Evolutionary conservation across 2,113 vertebrate genomes (phyloP).

Genomic region (Phasianus colchicus): DNA sequence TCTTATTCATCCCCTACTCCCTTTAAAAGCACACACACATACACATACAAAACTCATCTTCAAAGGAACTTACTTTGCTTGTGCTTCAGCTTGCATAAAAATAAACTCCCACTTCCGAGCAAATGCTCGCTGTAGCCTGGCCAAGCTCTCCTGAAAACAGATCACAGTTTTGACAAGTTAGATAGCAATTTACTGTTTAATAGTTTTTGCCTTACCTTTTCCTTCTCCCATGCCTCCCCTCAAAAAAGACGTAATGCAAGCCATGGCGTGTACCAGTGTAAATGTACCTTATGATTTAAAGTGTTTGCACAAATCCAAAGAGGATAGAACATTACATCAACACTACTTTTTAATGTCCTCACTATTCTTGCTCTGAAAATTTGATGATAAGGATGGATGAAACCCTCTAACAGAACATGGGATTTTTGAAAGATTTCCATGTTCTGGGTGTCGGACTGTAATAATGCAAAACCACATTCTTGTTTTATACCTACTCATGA

Average conservation of each 20-base stretch:
- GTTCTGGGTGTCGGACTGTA: not conserved
- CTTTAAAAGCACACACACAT: not conserved
- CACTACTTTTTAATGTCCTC: rapidly evolving
- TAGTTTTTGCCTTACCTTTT: not conserved
- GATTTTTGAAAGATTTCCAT: not conserved
- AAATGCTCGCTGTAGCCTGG: constrained; percentile 94
- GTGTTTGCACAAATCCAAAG: not conserved
- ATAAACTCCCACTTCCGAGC: constrained; percentile 99
- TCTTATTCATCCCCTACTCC: not conserved
- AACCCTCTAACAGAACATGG: not conserved
- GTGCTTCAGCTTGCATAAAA: constrained; percentile 99
- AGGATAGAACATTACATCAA: not conserved
- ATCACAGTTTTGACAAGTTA: constrained; percentile 19
- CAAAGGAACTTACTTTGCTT: constrained; percentile 92
- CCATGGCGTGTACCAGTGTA: not conserved
- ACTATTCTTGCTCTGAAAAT: not conserved
- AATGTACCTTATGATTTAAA: not conserved
- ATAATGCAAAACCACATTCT: not conserved
- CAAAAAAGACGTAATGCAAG: not conserved
- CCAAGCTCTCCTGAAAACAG: constrained; percentile 93
- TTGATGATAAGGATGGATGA: not conserved
- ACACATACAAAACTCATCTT: not conserved
- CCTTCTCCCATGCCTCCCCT: rapidly evolving
- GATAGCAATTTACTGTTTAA: not conserved
- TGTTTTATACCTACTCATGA: not conserved